Base-by-base conservation (phyloP, 2,888 invertebrate genomes). In the Calliphora vomitoria region DNA sequence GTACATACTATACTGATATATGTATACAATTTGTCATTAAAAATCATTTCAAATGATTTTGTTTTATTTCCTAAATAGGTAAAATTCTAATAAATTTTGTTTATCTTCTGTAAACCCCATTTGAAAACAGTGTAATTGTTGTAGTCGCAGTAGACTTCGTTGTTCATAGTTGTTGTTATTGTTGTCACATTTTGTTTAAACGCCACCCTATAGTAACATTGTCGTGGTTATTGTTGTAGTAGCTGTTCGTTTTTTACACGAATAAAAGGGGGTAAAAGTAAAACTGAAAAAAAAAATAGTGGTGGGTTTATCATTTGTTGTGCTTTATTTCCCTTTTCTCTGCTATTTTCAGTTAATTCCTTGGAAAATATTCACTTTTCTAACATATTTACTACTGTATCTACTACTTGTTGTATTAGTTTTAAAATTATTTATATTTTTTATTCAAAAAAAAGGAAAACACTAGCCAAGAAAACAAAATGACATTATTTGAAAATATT, bases 401-500 rank as follows among this genome's bases (percentile, higher is more conserved):
- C 60, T 68, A 53, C 84, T 85, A 85, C 85, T 85, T 85, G 85
- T 75, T 85, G 80, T 85, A 53, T 72, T 35, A 44, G 64, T 62
- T 79, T 79, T 80, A n/a, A 55, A 68, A 44, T 64, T 69, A 20
- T 58, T 50, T 86, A 78, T 68, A 82, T 60, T 74, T 80, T 68
- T 13, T 31, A 6, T 8, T 80, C 53, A 68, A 66, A 74, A 86
- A 74, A 72, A 60, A 72, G 66, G 66, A 68, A 85, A 82, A 80
- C 53, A 58, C 82, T 76, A 66, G 76, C 60, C 74, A 60, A 86
- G 25, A 83, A 82, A 76, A 85, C 74, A 82, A 78, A 88, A 88
- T 81, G 81, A 86, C 71, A 83, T 69, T 60, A 50, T 25, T 88
- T 79, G 82, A 85, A 85, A 88, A 88, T 75, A 81, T n/a, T 55